Percentiles rank a stretch among this genome's conserved stretches.
phyloP scores from a whole-genome alignment of 2,888 invertebrate species.

The Xanthorhoe spadicearia region DNA sequence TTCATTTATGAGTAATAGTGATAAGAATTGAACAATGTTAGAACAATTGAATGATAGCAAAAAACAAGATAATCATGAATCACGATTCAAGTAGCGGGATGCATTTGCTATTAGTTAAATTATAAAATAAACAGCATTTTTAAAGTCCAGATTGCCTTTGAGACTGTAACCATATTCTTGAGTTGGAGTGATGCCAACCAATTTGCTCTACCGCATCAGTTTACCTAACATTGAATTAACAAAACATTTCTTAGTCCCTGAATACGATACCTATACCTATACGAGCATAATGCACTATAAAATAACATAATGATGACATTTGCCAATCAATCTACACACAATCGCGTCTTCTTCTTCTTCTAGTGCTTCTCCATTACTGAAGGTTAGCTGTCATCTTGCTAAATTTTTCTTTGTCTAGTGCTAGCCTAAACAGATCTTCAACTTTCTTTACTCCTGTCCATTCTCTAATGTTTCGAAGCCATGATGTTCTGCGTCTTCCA shows the following conservation, averaged over 20 bases:
- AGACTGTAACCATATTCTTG: constrained; percentile 62
- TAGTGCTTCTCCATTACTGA: constrained; percentile 45
- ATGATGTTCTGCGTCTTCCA: no score
- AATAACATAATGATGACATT: no score
- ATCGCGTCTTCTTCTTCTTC: no score
- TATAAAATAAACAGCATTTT: constrained; percentile 46
- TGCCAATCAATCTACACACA: no score
- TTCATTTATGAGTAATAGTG: neutral
- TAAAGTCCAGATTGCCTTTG: constrained; percentile 68
- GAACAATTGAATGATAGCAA: no score
- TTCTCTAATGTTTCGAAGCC: no score
- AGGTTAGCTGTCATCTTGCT: no score
- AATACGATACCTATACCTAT: no score
- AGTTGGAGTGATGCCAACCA: constrained; percentile 69
- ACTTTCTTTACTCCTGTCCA: no score
- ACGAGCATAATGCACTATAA: no score
- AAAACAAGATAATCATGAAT: neutral
- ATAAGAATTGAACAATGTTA: neutral
- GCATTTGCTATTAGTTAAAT: neutral
- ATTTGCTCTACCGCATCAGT: constrained; percentile 66
- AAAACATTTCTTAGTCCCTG: neutral
- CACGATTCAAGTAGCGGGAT: neutral
- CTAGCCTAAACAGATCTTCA: no score
- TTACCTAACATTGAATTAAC: constrained; percentile 51
- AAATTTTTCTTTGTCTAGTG: no score